Evolutionary conservation across 2,888 invertebrate species (phyloP).

Genomic region (Agriopis marginaria): DNA sequence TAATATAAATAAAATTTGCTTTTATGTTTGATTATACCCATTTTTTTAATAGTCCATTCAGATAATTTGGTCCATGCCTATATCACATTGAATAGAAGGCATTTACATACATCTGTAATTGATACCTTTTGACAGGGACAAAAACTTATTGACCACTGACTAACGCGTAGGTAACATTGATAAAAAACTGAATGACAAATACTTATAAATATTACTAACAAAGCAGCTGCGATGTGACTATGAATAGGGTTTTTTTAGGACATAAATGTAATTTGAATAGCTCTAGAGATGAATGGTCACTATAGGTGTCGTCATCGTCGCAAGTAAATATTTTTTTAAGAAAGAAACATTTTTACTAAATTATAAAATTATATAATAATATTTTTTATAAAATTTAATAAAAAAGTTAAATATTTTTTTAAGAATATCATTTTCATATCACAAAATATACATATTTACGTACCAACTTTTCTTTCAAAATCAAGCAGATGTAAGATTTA

Average conservation of each 20-base stretch:
- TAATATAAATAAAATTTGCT: background rate
- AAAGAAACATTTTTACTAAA: too few relatives aligned
- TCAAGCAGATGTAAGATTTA: slow-evolving; percentile 10
- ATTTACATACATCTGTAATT: slow-evolving; percentile 40
- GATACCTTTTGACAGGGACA: slow-evolving; percentile 41
- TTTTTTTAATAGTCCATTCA: slow-evolving; percentile 11
- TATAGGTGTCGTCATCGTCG: too few relatives aligned
- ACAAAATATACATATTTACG: too few relatives aligned
- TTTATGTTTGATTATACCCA: background rate
- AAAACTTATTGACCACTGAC: slow-evolving; percentile 59
- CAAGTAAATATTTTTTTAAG: too few relatives aligned
- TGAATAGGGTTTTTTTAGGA: slow-evolving; percentile 25
- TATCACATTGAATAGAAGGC: slow-evolving; percentile 15
- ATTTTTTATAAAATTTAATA: too few relatives aligned
- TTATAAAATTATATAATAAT: too few relatives aligned
- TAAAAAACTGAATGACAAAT: slow-evolving; percentile 61
- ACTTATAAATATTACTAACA: slow-evolving; percentile 51
- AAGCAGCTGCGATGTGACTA: slow-evolving; percentile 45
- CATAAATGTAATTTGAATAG: background rate
- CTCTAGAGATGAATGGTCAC: too few relatives aligned
- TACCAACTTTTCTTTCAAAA: background rate
- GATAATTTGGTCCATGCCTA: slow-evolving; percentile 10
- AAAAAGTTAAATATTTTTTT: too few relatives aligned
- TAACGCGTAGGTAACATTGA: slow-evolving; percentile 58
- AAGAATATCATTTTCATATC: too few relatives aligned